Evolutionary conservation across 2,113 vertebrate species (phyloP), one percentile per base, ranked within the genome.

Genomic region (Larimichthys crocea): DNA sequence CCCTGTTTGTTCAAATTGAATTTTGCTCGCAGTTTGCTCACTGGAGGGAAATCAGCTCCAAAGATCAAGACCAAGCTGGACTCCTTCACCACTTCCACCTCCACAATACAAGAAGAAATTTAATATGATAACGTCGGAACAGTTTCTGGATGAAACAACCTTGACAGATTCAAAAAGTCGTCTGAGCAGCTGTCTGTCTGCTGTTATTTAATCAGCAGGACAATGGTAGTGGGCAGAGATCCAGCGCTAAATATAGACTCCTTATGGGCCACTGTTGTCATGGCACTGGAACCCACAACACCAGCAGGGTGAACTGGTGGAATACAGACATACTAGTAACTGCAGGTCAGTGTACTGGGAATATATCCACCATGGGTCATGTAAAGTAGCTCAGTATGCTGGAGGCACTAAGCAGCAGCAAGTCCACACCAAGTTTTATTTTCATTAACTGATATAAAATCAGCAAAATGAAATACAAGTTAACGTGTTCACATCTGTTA

Each of bases 201-300:
- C 31, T 53, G 86, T 79, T 66, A 78, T 81, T 88, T 50, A 73
- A 88, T 86, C 86, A 87, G 79, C 78, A 55, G 74, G 85, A 88
- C 89, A 90, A 88, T 84, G 79, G 79, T 59, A 71, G 80, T 69
- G 78, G 80, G 86, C 69, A 85, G 49, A 74, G 69, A 49, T 85
- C 83, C 81, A 84, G 81, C n/a, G 59, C 74, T 86, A 89, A 86
- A 89, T 79, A 81, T 90, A 90, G 85, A 75, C 74, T 59, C 64
- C 69, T 67, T 60, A 56, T 74, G 44, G 59, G 52, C 62, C 5
- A 9, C 70, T 79, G 85, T 79, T 83, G 87, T 84, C 90, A 79
- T 82, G 81, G 67, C 63, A 63, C 66, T 74, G 35, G 80, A 44
- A 59, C 48, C 77, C 67, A 73, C 67, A 88, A 72, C 29, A 89